phyloP scores from a whole-genome alignment of 1,140 invertebrate genomes.

The Drosophila rhopaloa region DNA sequence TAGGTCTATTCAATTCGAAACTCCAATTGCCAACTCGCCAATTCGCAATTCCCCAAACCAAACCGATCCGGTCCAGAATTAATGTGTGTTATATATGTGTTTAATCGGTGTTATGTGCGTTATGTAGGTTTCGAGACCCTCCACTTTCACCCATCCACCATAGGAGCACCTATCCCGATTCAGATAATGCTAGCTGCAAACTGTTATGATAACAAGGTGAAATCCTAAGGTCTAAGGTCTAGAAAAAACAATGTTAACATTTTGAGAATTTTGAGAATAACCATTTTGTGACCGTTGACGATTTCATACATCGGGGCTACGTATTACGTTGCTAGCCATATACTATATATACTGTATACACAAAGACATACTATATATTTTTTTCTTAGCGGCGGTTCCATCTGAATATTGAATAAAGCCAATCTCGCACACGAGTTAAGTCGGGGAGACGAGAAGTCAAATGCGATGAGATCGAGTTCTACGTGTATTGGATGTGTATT shows the following conservation, averaged over 20 bases:
- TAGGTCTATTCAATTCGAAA: conserved; percentile 4
- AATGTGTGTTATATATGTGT: conserved; percentile 29
- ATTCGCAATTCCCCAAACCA: neutral
- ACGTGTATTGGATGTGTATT: conserved; percentile 42
- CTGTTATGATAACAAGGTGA: conserved; percentile 65
- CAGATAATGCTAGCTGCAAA: conserved; percentile 7
- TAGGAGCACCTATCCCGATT: neutral
- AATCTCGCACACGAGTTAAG: conserved; percentile 9
- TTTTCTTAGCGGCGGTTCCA: conserved; percentile 14
- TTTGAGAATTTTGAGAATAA: conserved; percentile 60
- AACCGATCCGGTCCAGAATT: conserved; percentile 15
- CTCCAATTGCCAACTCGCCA: conserved; percentile 7
- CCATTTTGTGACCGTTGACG: conserved; percentile 52
- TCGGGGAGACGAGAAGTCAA: neutral
- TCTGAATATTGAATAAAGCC: conserved; percentile 6
- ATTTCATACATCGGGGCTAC: conserved; percentile 19
- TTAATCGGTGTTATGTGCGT: conserved; percentile 42
- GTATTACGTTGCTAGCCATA: conserved; percentile 8
- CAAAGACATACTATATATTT: conserved; percentile 24
- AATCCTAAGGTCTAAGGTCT: conserved; percentile 72
- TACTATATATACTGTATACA: conserved; percentile 20
- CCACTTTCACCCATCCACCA: neutral
- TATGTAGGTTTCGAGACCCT: conserved; percentile 13
- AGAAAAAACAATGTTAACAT: conserved; percentile 78
- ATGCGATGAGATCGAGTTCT: conserved; percentile 20